Evolutionary conservation across 2,797 vertebrate species (phyloP).

Genomic region (Melanotaenia boesemani): DNA sequence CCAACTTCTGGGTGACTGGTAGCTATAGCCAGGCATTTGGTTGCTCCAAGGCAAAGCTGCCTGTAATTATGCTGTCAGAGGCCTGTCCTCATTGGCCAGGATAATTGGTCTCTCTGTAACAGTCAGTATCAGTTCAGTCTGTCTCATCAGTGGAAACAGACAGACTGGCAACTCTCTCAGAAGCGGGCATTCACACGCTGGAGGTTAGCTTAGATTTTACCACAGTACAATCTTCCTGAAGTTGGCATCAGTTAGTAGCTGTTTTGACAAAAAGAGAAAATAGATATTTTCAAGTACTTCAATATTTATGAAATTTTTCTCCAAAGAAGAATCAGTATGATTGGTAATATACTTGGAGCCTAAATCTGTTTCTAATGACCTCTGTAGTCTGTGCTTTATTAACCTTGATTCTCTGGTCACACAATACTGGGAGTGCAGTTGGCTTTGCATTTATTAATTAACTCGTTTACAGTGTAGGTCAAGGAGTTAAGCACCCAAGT

Average conservation of each 20-base stretch:
- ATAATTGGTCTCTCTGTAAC: conserved; percentile 80
- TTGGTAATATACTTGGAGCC: conserved; percentile 4
- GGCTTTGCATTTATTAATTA: conserved; percentile 76
- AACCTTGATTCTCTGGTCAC: conserved; percentile 42
- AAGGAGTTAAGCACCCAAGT: conserved; percentile 79
- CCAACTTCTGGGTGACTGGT: conserved; percentile 56
- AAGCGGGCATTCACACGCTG: conserved; percentile 54
- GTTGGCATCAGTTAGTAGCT: conserved; percentile 9
- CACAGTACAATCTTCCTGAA: conserved; percentile 15
- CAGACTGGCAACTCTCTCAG: conserved; percentile 58
- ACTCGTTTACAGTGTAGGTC: conserved; percentile 82
- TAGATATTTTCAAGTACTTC: conserved; percentile 11
- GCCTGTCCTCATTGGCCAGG: conserved; percentile 78
- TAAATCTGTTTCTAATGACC: conserved; percentile 11
- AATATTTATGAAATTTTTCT: not conserved
- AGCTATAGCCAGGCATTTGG: conserved; percentile 65
- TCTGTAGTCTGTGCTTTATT: conserved; percentile 6
- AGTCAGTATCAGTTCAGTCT: conserved; percentile 74
- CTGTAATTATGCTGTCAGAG: conserved; percentile 82
- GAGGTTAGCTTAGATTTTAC: conserved; percentile 42
- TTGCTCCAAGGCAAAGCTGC: conserved; percentile 65
- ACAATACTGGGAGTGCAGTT: conserved; percentile 31
- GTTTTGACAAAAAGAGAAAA: conserved; percentile 7
- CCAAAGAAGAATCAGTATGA: not conserved
- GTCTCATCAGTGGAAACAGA: conserved; percentile 71